Evolutionary conservation across 1,140 invertebrate genomes (phyloP).

Genomic region (Physella acuta): DNA sequence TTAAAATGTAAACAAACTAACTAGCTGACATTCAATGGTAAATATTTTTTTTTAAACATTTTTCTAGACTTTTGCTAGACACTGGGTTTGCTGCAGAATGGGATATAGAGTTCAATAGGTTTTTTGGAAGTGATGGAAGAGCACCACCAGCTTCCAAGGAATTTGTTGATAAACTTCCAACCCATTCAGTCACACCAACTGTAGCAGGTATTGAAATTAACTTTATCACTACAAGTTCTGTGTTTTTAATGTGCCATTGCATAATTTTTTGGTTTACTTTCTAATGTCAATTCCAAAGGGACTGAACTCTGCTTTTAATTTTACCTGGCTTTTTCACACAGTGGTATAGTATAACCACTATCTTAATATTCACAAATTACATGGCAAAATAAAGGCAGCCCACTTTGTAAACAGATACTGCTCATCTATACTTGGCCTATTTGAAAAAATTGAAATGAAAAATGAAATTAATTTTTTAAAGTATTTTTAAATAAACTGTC

Average conservation of each 20-base stretch:
- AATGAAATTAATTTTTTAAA: neutral
- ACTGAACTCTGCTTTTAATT: no score
- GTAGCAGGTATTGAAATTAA: constrained; percentile 54
- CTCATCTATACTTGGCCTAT: neutral
- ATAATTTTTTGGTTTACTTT: no score
- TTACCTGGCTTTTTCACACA: no score
- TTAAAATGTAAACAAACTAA: no score
- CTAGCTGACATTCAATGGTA: no score
- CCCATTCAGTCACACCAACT: constrained; percentile 39
- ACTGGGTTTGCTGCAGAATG: constrained; percentile 69
- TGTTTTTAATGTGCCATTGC: no score
- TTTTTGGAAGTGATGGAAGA: constrained; percentile 61
- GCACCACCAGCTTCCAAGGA: constrained; percentile 75
- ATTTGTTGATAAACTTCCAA: constrained; percentile 66
- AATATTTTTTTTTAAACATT: neutral
- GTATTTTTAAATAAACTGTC: neutral
- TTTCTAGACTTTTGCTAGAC: constrained; percentile 67
- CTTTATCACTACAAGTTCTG: no score
- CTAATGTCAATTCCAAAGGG: no score
- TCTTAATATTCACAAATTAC: no score
- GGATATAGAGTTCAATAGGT: constrained; percentile 53
- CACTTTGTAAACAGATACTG: no score
- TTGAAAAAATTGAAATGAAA: neutral
- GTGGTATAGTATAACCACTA: no score
- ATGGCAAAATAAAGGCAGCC: no score